phyloP scores from a whole-genome alignment of 2,888 invertebrate species.

The Ptychoptera albimana region DNA sequence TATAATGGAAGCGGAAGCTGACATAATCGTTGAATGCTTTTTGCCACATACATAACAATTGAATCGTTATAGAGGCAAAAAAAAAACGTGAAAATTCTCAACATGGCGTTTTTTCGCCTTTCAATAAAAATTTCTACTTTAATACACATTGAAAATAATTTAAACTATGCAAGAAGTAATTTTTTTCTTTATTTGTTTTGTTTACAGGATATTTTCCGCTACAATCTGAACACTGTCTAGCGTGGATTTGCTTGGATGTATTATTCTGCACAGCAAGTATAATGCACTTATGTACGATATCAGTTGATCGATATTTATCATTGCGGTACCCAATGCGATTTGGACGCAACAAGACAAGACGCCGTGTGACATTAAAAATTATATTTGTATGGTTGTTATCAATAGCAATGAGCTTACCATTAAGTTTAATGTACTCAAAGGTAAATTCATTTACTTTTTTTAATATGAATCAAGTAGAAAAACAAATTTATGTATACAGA shows the following conservation, averaged over 20 bases:
- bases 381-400: constrained; percentile 87
- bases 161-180: no score
- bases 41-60: no score
- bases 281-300: constrained; percentile 93
- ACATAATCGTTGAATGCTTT: no score
- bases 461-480: no score
- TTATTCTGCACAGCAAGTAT: constrained; percentile 94
- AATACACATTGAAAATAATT: no score
- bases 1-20: no score
- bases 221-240: constrained; percentile 71
- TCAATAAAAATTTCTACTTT: no score
- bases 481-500: neutral
- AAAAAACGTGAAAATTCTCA: no score
- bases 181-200: constrained; percentile 7
- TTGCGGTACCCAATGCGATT: constrained; percentile 87
- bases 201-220: constrained; percentile 66
- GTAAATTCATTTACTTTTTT: constrained; percentile 30
- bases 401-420: constrained; percentile 77
- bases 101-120: no score
- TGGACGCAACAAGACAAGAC: constrained; percentile 73
- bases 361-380: constrained; percentile 76
- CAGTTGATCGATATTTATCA: constrained; percentile 85
- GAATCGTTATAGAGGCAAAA: no score
- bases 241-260: constrained; percentile 91
- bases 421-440: constrained; percentile 79